Conservation (phyloP, 2,113 vertebrate genomes). For the Colaptes auratus region DNA sequence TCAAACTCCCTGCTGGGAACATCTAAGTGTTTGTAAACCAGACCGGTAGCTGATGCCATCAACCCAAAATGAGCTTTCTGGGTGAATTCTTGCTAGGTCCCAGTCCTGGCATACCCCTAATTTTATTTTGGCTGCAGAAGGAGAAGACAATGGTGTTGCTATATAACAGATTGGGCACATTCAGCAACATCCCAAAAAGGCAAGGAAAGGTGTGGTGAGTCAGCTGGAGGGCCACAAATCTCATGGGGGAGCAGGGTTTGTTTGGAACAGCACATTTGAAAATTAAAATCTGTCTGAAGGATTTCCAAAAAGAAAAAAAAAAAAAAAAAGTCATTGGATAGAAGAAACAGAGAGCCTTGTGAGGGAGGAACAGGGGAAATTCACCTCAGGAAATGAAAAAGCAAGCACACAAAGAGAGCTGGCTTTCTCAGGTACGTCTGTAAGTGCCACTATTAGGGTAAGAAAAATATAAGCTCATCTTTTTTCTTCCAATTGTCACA, state of each 20-base stretch:
- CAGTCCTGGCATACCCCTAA: not conserved
- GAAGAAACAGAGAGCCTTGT: not conserved
- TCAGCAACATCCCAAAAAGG: not conserved
- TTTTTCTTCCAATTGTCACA: slow-evolving; percentile 53
- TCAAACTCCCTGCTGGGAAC: not conserved
- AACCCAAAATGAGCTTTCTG: not conserved
- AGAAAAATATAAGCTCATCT: slow-evolving; percentile 50
- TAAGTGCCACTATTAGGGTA: slow-evolving; percentile 29
- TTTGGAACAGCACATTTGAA: not conserved
- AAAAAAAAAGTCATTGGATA: not conserved
- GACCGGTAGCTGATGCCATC: not conserved
- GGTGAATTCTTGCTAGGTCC: not conserved
- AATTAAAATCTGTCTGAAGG: not conserved
- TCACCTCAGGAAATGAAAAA: not conserved
- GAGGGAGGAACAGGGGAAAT: not conserved
- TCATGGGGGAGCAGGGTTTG: not conserved
- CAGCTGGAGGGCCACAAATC: not conserved
- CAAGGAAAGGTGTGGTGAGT: not conserved
- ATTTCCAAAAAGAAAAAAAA: not conserved
- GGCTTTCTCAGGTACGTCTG: not conserved
- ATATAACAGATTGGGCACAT: not conserved
- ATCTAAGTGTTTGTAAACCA: not conserved
- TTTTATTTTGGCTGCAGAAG: not conserved
- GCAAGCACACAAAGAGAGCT: not conserved
- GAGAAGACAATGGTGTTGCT: not conserved